phyloP scores from a whole-genome alignment of 2,113 vertebrate genomes.

The Saimiri boliviensis region DNA sequence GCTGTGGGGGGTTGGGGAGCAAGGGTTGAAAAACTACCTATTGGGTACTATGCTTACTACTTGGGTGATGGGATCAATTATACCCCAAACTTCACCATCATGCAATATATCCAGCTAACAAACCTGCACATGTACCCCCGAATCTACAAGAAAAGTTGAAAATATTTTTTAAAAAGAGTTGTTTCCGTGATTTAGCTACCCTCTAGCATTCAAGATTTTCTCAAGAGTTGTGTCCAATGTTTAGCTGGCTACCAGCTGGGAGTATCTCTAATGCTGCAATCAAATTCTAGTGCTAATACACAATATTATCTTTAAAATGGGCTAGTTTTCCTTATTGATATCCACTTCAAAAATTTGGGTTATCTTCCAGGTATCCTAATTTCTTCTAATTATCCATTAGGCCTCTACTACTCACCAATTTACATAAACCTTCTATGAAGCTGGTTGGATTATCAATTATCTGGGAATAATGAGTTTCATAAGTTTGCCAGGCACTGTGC shows the following conservation, averaged over 20 bases:
- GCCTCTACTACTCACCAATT: neutral
- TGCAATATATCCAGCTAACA: too few species aligned
- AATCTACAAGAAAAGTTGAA: too few species aligned
- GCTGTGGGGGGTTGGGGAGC: too few species aligned
- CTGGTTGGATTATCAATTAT: neutral
- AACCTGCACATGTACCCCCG: too few species aligned
- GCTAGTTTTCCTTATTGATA: neutral
- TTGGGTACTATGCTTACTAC: too few species aligned
- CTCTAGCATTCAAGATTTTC: slow-evolving; percentile 17
- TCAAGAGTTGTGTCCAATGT: neutral
- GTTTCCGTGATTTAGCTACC: neutral
- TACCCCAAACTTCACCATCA: too few species aligned
- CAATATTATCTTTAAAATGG: neutral
- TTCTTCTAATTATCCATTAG: neutral
- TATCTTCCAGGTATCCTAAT: neutral
- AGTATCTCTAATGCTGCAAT: neutral
- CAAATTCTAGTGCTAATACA: neutral
- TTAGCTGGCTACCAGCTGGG: neutral
- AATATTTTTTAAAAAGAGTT: neutral
- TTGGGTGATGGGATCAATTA: too few species aligned
- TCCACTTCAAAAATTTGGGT: slow-evolving; percentile 25
- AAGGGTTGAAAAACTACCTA: too few species aligned
- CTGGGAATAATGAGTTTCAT: neutral
- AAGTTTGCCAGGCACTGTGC: neutral
- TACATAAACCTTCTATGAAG: slow-evolving; percentile 8